Conservation (phyloP, 1,140 invertebrate genomes). For the Caenorhabditis remanei region DNA sequence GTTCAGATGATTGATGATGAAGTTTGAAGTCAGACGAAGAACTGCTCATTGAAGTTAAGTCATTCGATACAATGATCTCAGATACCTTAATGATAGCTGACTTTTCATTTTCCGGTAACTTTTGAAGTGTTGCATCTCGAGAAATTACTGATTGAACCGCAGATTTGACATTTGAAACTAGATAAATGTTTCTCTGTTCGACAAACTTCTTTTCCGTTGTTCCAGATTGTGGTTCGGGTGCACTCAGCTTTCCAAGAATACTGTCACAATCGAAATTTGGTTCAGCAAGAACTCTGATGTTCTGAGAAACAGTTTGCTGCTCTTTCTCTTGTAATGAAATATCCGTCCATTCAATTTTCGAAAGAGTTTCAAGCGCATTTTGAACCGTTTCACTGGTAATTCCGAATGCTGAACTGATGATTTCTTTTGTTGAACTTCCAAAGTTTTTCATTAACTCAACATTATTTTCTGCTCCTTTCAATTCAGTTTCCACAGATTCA, state of each 20-base stretch:
- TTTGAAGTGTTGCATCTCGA: neutral
- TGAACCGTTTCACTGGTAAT: neutral
- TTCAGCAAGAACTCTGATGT: slow-evolving; percentile 9
- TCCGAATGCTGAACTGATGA: neutral
- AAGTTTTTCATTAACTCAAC: neutral
- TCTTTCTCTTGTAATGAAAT: neutral
- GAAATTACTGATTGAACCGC: neutral
- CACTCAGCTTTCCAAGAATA: slow-evolving; percentile 4
- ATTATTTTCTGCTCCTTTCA: neutral
- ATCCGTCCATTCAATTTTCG: neutral
- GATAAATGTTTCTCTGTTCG: neutral
- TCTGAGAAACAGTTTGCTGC: neutral
- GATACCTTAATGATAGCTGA: neutral
- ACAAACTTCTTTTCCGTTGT: neutral
- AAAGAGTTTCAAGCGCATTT: neutral
- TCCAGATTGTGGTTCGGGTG: neutral
- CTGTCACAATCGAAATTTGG: neutral
- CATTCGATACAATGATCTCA: neutral
- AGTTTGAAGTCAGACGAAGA: neutral
- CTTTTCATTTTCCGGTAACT: neutral
- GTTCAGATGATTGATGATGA: neutral
- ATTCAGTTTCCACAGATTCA: neutral
- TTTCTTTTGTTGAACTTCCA: neutral
- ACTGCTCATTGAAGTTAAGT: slow-evolving; percentile 24
- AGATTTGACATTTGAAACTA: neutral